A percentile compares a stretch with the other conserved stretches of the same genome.
Conservation (phyloP, 2,888 invertebrate genomes). For the Hypena proboscidalis region DNA sequence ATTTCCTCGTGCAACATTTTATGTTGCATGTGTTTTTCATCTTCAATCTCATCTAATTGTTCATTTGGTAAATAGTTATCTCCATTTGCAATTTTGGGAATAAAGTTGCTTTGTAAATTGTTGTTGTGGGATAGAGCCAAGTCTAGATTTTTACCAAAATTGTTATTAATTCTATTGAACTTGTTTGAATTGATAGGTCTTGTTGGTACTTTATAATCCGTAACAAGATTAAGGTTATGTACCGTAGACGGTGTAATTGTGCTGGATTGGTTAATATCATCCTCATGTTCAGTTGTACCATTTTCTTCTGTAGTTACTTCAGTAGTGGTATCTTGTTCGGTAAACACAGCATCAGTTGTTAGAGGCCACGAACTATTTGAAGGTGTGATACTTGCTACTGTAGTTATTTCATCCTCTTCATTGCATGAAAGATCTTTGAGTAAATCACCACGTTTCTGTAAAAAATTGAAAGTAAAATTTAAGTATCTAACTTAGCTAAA, state of each 20-base stretch:
- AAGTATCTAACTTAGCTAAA: not conserved
- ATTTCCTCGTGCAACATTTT: conserved; percentile 77
- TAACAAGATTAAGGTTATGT: conserved; percentile 27
- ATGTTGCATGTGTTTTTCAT: conserved; percentile 72
- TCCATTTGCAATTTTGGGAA: conserved; percentile 58
- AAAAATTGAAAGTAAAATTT: conserved; percentile 23
- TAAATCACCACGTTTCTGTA: conserved; percentile 87
- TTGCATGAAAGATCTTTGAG: conserved; percentile 85
- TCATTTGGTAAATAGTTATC: conserved; percentile 60
- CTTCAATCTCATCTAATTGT: conserved; percentile 65
- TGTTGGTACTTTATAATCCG: conserved; percentile 27
- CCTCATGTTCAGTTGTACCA: conserved; percentile 59
- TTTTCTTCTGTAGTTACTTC: conserved; percentile 61
- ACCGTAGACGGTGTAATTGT: conserved; percentile 45
- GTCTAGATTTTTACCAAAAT: conserved; percentile 54
- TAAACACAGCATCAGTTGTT: conserved; percentile 52
- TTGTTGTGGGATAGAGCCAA: conserved; percentile 54
- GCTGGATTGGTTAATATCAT: conserved; percentile 53
- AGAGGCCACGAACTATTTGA: conserved; percentile 51
- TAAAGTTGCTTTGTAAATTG: conserved; percentile 70
- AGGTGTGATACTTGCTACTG: conserved; percentile 47
- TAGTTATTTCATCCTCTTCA: conserved; percentile 76
- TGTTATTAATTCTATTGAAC: conserved; percentile 40
- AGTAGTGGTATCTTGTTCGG: conserved; percentile 61
- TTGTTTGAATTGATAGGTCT: conserved; percentile 38